Percentiles rank a stretch among this genome's conserved stretches.
phyloP scores from a whole-genome alignment of 2,797 vertebrate species.

The Poeciliopsis infans region DNA sequence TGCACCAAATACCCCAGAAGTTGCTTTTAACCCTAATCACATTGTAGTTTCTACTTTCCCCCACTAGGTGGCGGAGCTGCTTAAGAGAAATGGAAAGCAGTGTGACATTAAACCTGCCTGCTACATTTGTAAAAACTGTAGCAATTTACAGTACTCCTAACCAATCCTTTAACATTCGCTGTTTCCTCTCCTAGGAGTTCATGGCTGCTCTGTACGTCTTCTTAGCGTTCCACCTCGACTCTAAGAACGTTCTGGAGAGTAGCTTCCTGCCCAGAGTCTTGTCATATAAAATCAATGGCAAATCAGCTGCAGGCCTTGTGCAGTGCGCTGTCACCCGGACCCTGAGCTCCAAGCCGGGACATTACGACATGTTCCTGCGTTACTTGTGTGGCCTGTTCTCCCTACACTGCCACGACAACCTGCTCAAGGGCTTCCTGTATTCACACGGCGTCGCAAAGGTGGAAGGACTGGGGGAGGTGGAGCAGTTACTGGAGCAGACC shows the following conservation, averaged over 20 bases:
- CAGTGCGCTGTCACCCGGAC: slow-evolving; percentile 47
- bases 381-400: slow-evolving; percentile 76
- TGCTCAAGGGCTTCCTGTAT: slow-evolving; percentile 53
- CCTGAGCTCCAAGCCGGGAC: slow-evolving; percentile 38
- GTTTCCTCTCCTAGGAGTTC: slow-evolving; percentile 58
- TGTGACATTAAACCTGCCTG: neutral
- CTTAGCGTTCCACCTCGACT: slow-evolving; percentile 52
- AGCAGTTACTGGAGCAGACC: slow-evolving; percentile 46
- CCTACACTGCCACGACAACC: slow-evolving; percentile 44
- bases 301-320: slow-evolving; percentile 49
- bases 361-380: slow-evolving; percentile 76
- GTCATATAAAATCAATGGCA: slow-evolving; percentile 25
- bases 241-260: slow-evolving; percentile 63
- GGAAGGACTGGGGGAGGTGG: slow-evolving; percentile 34
- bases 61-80: neutral
- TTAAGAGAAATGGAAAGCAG: neutral
- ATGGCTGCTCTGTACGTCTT: slow-evolving; percentile 79
- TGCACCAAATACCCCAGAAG: neutral
- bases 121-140: neutral
- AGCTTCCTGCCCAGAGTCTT: slow-evolving; percentile 9
- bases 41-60: neutral
- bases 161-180: neutral
- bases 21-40: neutral
- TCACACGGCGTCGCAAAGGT: slow-evolving; percentile 32
- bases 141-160: neutral